These are phyloP conservation scores for Mesorhabditis spiculigera DNA, from an alignment of 2,888 invertebrate species.

Conservation along the genomic window DNA sequence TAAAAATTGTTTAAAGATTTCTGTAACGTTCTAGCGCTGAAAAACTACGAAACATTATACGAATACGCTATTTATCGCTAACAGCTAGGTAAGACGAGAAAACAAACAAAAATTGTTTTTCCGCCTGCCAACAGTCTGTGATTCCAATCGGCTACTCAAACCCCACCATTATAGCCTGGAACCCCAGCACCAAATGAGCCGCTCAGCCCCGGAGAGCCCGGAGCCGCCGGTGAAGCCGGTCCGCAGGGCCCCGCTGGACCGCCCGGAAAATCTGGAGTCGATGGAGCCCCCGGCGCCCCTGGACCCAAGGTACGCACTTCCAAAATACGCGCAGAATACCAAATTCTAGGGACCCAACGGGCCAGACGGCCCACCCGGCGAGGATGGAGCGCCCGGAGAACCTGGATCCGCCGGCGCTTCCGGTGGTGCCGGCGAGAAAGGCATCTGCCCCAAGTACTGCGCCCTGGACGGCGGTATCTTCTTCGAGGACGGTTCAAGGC, in stretches of 20 bases:
- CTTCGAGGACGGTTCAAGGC: constrained; percentile 10
- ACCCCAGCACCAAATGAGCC: constrained; percentile 16
- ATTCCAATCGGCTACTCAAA: no score
- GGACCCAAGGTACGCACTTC: constrained; percentile 15
- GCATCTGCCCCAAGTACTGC: constrained; percentile 14
- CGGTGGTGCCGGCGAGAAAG: constrained; percentile 19
- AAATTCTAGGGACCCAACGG: constrained; percentile 10
- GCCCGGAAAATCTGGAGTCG: constrained; percentile 24
- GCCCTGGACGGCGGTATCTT: constrained; percentile 11
- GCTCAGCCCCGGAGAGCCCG: no score
- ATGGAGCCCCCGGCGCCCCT: constrained; percentile 20
- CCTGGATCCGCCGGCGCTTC: constrained; percentile 17
- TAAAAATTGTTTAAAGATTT: no score
- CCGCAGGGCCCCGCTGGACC: constrained; percentile 24
- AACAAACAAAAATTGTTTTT: no score
- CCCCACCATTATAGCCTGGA: neutral
- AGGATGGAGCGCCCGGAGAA: constrained; percentile 16
- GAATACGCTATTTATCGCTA: no score
- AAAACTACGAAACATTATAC: no score
- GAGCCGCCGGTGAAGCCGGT: constrained; percentile 7
- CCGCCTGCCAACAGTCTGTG: no score
- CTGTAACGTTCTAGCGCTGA: no score
- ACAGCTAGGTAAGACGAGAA: no score
- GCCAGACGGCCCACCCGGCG: constrained; percentile 25
- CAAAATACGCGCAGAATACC: neutral